phyloP scores from a whole-genome alignment of 2,888 invertebrate species.

The Drosophila stalkeri region DNA sequence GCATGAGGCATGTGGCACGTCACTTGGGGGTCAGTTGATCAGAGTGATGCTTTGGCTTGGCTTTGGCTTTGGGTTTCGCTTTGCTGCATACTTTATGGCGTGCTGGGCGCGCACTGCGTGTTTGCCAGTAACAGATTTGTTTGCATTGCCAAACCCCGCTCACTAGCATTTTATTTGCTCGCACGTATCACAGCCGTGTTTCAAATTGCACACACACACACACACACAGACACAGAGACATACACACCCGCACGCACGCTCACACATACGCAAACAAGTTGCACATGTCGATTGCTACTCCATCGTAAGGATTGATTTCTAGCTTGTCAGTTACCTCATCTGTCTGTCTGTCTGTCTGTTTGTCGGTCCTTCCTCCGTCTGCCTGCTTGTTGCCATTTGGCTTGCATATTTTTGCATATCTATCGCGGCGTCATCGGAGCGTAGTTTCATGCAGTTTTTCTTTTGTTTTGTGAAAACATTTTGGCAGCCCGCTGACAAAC shows the following conservation, averaged over 20 bases:
- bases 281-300: conserved; percentile 72
- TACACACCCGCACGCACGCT: conserved; percentile 31
- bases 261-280: conserved; percentile 29
- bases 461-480: conserved; percentile 20
- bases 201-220: conserved; percentile 75
- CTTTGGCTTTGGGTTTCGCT: conserved; percentile 29
- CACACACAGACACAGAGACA: conserved; percentile 26
- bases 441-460: conserved; percentile 19
- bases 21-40: conserved; percentile 44
- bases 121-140: conserved; percentile 72
- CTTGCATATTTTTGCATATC: conserved; percentile 53
- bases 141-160: conserved; percentile 41
- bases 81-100: conserved; percentile 74
- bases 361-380: not conserved
- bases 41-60: conserved; percentile 24
- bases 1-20: not conserved
- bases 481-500: conserved; percentile 35
- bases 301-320: conserved; percentile 56
- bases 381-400: conserved; percentile 25
- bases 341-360: conserved; percentile 14
- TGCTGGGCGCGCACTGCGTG: conserved; percentile 62
- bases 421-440: conserved; percentile 17
- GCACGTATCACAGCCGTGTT: conserved; percentile 77
- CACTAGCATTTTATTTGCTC: conserved; percentile 54
- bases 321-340: conserved; percentile 38